Evolutionary conservation across 2,888 invertebrate genomes (phyloP).

Genomic region (Nomada hirtipes): DNA sequence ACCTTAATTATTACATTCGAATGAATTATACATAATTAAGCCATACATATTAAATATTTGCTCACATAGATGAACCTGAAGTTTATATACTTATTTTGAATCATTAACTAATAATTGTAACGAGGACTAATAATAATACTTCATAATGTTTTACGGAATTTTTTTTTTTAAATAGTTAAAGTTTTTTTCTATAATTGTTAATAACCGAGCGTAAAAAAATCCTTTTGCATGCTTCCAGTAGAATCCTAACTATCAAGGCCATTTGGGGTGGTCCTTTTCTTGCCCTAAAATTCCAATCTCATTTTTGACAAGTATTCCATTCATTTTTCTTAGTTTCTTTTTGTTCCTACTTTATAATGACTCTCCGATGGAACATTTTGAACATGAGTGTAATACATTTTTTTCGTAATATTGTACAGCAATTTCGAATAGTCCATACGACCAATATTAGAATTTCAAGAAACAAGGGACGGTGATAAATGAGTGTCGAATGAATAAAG

Average conservation of each 20-base stretch:
- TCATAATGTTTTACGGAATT: background rate
- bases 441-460: too few species aligned
- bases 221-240: constrained; percentile 78
- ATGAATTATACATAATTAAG: constrained; percentile 1
- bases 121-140: constrained; percentile 26
- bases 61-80: background rate
- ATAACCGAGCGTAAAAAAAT: constrained; percentile 79
- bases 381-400: background rate
- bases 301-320: constrained; percentile 42
- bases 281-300: constrained; percentile 58
- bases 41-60: background rate
- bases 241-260: constrained; percentile 78
- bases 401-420: background rate
- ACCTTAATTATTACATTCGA: constrained; percentile 4
- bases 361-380: background rate
- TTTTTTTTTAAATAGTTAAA: constrained; percentile 8
- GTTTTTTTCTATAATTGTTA: constrained; percentile 24
- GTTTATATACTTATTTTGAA: constrained; percentile 15
- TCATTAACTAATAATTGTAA: constrained; percentile 24
- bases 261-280: constrained; percentile 72
- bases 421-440: constrained; percentile 7
- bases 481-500: background rate
- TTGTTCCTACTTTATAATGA: constrained; percentile 39
- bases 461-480: too few species aligned
- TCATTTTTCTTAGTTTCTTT: constrained; percentile 39